Percentiles rank a stretch among this genome's conserved stretches.
Evolutionary conservation across 1,140 invertebrate genomes (phyloP).

Genomic region (Drosophila busckii): DNA sequence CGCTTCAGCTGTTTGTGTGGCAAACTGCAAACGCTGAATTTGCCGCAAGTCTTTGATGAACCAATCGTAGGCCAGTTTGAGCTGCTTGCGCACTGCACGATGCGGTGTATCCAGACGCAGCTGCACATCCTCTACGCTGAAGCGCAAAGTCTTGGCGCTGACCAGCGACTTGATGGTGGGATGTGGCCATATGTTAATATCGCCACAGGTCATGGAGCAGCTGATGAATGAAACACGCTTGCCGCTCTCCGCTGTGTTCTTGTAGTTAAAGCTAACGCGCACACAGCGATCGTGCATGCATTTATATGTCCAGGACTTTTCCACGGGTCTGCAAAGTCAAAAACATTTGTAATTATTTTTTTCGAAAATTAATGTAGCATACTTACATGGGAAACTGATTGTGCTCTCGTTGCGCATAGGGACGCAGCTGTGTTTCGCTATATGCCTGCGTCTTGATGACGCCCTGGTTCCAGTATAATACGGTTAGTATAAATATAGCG

Average conservation of each 20-base stretch:
- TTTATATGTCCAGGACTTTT: slow-evolving; percentile 77
- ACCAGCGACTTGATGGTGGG: slow-evolving; percentile 67
- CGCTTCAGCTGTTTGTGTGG: slow-evolving; percentile 7
- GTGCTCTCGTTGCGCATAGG: slow-evolving; percentile 39
- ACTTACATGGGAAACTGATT: slow-evolving; percentile 55
- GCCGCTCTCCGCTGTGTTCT: slow-evolving; percentile 33
- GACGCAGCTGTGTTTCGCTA: slow-evolving; percentile 46
- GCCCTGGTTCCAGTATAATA: slow-evolving; percentile 77
- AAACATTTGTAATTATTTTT: background rate
- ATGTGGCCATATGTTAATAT: slow-evolving; percentile 78
- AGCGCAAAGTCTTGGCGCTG: slow-evolving; percentile 63
- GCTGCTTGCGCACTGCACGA: slow-evolving; percentile 53
- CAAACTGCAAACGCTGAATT: slow-evolving; percentile 61
- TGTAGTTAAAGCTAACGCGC: slow-evolving; percentile 48
- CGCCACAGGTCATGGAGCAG: slow-evolving; percentile 77
- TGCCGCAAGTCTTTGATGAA: slow-evolving; percentile 66
- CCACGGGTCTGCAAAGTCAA: slow-evolving; percentile 57
- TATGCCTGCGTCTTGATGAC: slow-evolving; percentile 62
- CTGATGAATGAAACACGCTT: slow-evolving; percentile 75
- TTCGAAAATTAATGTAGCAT: background rate
- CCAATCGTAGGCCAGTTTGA: slow-evolving; percentile 60
- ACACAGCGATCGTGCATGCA: slow-evolving; percentile 72
- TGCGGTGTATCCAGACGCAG: slow-evolving; percentile 61
- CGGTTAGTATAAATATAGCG: slow-evolving; percentile 68
- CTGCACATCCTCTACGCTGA: slow-evolving; percentile 61